A percentile compares a stretch with the other conserved stretches of the same genome.
Conservation (phyloP, 2,888 invertebrate genomes). For the Aproaerema taeniolella region DNA sequence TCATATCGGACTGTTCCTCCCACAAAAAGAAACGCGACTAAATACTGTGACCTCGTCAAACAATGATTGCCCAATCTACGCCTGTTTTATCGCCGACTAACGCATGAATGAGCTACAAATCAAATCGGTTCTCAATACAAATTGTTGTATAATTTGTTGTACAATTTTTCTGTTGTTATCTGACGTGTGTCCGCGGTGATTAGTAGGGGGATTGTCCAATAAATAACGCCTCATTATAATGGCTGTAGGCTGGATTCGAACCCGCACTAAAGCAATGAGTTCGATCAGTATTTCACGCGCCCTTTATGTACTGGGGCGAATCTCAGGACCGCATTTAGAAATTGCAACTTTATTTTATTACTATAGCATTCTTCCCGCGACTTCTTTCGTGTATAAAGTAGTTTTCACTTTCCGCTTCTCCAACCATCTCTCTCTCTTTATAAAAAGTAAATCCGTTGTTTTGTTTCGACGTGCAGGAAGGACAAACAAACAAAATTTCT, state of each 20-base stretch:
- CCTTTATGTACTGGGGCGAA: constrained; percentile 25
- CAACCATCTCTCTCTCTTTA: no score
- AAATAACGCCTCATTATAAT: constrained; percentile 72
- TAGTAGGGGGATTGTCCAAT: constrained; percentile 59
- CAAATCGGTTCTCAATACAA: constrained; percentile 6
- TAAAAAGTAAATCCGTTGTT: no score
- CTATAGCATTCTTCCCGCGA: no score
- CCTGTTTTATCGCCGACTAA: no score
- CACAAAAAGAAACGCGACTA: no score
- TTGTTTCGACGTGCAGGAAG: no score
- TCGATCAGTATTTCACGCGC: constrained; percentile 59
- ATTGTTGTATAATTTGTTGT: constrained; percentile 2
- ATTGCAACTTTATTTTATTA: background rate
- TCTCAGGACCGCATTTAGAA: constrained; percentile 37
- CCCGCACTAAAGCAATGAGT: constrained; percentile 35
- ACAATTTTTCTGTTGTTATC: constrained; percentile 14
- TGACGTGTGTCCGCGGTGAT: constrained; percentile 37
- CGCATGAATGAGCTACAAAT: constrained; percentile 10
- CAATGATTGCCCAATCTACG: no score
- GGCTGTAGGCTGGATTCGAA: constrained; percentile 17
- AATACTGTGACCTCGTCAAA: no score
- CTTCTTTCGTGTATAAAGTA: no score
- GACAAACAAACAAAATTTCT: no score
- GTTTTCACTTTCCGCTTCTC: no score
- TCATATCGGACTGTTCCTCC: no score